A percentile compares a stretch with the other conserved stretches of the same genome.
These are phyloP conservation scores for Muraenolepis orangiensis DNA, from an alignment of 2,797 vertebrate genomes.

Conservation along the genomic window DNA sequence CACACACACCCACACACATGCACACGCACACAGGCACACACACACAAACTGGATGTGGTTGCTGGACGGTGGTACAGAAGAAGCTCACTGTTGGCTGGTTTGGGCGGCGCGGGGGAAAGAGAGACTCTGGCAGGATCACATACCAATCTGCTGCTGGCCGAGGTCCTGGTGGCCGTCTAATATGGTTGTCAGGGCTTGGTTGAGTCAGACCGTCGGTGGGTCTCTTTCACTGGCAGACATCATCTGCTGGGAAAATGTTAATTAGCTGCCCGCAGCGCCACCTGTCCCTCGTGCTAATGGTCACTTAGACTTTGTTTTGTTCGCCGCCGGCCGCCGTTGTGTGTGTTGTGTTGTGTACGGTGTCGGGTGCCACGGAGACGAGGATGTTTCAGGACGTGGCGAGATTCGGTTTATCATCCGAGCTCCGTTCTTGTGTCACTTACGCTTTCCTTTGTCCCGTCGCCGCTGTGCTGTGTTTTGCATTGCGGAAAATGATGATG, in stretches of 20 bases:
- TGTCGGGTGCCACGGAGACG: neutral
- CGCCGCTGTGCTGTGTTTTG: neutral
- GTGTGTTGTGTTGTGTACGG: neutral
- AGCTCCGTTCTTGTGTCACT: neutral
- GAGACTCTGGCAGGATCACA: neutral
- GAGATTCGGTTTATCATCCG: neutral
- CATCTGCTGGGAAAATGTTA: conserved; percentile 1
- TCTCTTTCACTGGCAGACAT: neutral
- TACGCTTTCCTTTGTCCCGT: neutral
- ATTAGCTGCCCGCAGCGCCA: neutral
- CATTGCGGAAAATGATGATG: neutral
- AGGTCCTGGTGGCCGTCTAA: neutral
- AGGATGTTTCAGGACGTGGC: neutral
- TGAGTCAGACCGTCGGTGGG: neutral
- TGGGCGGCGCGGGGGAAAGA: neutral
- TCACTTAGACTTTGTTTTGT: neutral
- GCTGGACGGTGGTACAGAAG: neutral
- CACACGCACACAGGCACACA: too few relatives aligned
- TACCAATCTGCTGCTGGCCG: neutral
- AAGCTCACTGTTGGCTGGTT: neutral
- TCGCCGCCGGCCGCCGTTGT: neutral
- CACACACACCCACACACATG: too few relatives aligned
- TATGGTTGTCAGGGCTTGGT: neutral
- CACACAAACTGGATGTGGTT: neutral
- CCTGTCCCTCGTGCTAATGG: neutral